Conservation (phyloP, 2,888 invertebrate genomes). For the Salticus scenicus region DNA sequence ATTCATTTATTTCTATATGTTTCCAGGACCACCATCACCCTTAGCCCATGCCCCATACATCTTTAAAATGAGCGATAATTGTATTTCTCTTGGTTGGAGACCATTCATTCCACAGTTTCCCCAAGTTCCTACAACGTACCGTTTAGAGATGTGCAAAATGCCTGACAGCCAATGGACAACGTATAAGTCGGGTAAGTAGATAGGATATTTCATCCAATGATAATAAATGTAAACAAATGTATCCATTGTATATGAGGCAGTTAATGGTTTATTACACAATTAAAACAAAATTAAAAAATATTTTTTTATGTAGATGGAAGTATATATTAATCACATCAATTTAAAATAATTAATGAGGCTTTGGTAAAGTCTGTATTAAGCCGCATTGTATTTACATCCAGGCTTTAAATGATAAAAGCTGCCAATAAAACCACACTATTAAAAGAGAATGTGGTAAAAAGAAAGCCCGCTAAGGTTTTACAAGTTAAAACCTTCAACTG, state of each 20-base stretch:
- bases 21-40: slow-evolving; percentile 86
- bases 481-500: too few relatives aligned
- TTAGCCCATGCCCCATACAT: slow-evolving; percentile 93
- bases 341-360: too few relatives aligned
- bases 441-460: too few relatives aligned
- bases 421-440: too few relatives aligned
- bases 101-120: slow-evolving; percentile 92
- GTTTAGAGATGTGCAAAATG: slow-evolving; percentile 93
- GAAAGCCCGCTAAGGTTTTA: too few relatives aligned
- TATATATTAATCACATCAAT: too few relatives aligned
- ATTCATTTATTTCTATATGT: not conserved
- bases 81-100: slow-evolving; percentile 93
- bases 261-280: not conserved
- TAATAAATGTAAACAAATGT: not conserved
- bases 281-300: too few relatives aligned
- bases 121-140: slow-evolving; percentile 92
- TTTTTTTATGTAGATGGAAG: too few relatives aligned
- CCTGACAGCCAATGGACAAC: slow-evolving; percentile 96
- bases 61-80: slow-evolving; percentile 91
- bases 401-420: too few relatives aligned
- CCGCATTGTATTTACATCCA: too few relatives aligned
- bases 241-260: not conserved
- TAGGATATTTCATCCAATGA: not conserved
- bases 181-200: slow-evolving; percentile 82
- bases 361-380: too few relatives aligned